Evolutionary conservation across 2,888 invertebrate genomes (phyloP), one percentile per base, ranked within the genome.

Genomic region (Brassicogethes aeneus): DNA sequence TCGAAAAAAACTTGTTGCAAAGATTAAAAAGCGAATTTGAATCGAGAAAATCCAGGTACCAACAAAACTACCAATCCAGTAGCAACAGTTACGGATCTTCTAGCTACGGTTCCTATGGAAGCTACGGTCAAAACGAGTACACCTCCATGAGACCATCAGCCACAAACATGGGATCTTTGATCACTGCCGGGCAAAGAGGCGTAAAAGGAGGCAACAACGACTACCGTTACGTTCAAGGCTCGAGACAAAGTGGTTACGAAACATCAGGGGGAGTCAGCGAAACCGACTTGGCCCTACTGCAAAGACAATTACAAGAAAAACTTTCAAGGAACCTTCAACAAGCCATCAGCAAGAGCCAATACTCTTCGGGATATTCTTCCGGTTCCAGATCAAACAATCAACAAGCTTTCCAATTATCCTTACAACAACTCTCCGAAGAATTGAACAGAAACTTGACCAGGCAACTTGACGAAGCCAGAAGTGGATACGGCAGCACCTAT

Each of bases 371-470:
- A 2, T 36, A 33, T 14, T 33, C 48, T 43, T 33, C 40, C 30
- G 38, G 45, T n/a, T 16, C 17, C 40, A 46, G 41, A 39, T 41
- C 12, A 12, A 30, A 14, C 40, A 42, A 36, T 41, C 42, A 29
- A 23, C 53, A 55, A 45, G 46, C 43, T 3, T 57, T 59, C 40
- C 56, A 59, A 41, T 34, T 41, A n/a, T 47, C 55, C 7, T 44
- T 60, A 16, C 56, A 60, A 41, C 53, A 61, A 39, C 49, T 68
- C 2, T 51, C 55, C n/a, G 57, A 63, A 12, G 64, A 68, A 39
- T 42, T 68, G 8, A 60, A 61, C 40, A 51, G 59, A 17, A 68
- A 68, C 43, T 47, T 66, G 5, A 65, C 66, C 1, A 48, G 56
- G 40, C 59, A 62, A 36, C 40, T 66, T 2, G 54, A 64, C 36